Base-by-base conservation (phyloP, 1,140 invertebrate species). In the Centruroides sculpturatus region DNA sequence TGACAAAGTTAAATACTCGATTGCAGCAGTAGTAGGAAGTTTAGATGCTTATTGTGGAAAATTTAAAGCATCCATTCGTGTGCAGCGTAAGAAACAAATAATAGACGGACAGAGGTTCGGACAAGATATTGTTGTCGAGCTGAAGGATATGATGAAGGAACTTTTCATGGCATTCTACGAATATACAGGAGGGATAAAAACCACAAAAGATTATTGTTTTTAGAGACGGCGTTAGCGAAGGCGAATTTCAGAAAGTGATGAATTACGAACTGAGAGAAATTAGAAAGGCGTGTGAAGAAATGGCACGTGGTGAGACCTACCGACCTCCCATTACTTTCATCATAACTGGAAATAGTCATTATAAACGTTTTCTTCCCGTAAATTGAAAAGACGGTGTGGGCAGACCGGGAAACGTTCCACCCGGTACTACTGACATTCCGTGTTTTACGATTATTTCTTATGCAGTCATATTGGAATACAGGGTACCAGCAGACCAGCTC, bases 401-500 rank as follows among this genome's bases (percentile, higher is more conserved):
- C 7, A 66, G 63, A 60, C 63, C 59, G 41, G 68, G 69, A 6
- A 92, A 92, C 70, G 86, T 93, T 0, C 82, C 82, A 41, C 83
- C 89, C 1, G 92, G 92, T 7, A 92, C 89, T 0, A 77, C 85
- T 5, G 87, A 0, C 86, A 91, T 74, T 85, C 87, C 0, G 80
- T 78, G 3, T 82, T 89, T 66, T 77, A 85, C 57, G 89, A 94
- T 73, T 94, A 92, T 73, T 94, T 87, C 72, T 75, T 94, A 64
- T 85, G 86, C 57, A 80, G 79, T 59, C 82, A 83, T 41, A 35
- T 23, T 13, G 82, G 81, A 65, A 79, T 84, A 56, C 81, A 68
- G 60, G 67, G 67, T 34, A 68, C 67, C 3, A 63, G 59, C 34
- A 47, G 62, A 9, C 67, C 67, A 34, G 47, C 56, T 2, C 59